These are phyloP conservation scores for Morphnarchus princeps DNA, from an alignment of 2,113 vertebrate species.

Conservation along the genomic window DNA sequence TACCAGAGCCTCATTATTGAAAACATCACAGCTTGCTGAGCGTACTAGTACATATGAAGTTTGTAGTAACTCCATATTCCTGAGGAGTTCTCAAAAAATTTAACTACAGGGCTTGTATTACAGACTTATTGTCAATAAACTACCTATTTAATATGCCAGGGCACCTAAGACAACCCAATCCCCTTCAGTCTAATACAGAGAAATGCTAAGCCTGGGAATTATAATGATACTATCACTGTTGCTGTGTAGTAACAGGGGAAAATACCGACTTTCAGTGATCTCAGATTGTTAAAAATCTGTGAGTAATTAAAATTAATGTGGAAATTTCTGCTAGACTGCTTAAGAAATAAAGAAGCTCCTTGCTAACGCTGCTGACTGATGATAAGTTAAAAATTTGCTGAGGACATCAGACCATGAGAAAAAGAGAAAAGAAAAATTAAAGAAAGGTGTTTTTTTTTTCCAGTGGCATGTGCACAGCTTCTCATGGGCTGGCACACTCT, in stretches of 20 bases:
- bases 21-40: not conserved
- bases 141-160: not conserved
- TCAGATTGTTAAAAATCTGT: constrained; percentile 23
- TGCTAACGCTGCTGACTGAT: not conserved
- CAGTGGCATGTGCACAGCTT: not conserved
- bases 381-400: constrained; percentile 18
- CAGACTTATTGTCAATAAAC: not conserved
- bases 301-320: constrained; percentile 44
- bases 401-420: not conserved
- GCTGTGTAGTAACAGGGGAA: not conserved
- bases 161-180: not conserved
- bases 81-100: not conserved
- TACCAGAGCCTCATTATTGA: not conserved
- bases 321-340: constrained; percentile 16
- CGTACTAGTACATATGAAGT: not conserved
- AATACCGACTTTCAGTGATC: constrained; percentile 24
- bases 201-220: not conserved
- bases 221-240: not conserved
- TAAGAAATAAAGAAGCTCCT: constrained; percentile 31
- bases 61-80: not conserved
- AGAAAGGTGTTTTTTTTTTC: not conserved
- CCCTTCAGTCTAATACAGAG: not conserved
- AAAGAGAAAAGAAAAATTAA: not conserved
- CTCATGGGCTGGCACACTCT: not conserved
- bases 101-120: not conserved